Evolutionary conservation across 2,888 invertebrate genomes (phyloP).

Genomic region (Amaurobius ferox): DNA sequence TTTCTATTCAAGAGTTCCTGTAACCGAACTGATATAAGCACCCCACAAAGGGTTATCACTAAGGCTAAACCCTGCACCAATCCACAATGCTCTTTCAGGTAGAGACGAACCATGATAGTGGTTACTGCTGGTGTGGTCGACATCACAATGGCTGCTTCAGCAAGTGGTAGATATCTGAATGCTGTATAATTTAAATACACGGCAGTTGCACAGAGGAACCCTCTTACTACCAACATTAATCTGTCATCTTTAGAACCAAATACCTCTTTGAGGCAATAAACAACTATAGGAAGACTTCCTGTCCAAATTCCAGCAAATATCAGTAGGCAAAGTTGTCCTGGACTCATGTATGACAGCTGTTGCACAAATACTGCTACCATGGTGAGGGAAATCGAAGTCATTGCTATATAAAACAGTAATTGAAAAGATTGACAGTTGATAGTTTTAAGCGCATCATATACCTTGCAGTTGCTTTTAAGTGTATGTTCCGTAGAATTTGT

Average conservation of each 20-base stretch:
- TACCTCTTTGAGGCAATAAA: slow-evolving; percentile 83
- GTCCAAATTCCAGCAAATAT: slow-evolving; percentile 90
- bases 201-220: slow-evolving; percentile 92
- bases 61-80: slow-evolving; percentile 90
- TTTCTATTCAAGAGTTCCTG: slow-evolving; percentile 83
- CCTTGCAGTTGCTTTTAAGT: no score
- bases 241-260: slow-evolving; percentile 84
- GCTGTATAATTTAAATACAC: slow-evolving; percentile 95
- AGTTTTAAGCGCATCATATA: no score
- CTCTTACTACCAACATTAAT: slow-evolving; percentile 86
- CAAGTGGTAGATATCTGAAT: slow-evolving; percentile 86
- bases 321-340: slow-evolving; percentile 91
- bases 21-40: slow-evolving; percentile 91
- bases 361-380: slow-evolving; percentile 94
- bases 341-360: slow-evolving; percentile 87
- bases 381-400: slow-evolving; percentile 84
- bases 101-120: slow-evolving; percentile 82
- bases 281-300: slow-evolving; percentile 89
- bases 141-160: no score
- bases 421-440: no score
- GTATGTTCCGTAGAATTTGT: no score
- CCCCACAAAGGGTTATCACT: slow-evolving; percentile 88
- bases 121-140: slow-evolving; percentile 95
- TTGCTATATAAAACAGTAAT: no score
- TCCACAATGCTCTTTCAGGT: slow-evolving; percentile 92